These are phyloP conservation scores for Linnaemya vulpina DNA, from an alignment of 2,888 invertebrate genomes.

Conservation along the genomic window DNA sequence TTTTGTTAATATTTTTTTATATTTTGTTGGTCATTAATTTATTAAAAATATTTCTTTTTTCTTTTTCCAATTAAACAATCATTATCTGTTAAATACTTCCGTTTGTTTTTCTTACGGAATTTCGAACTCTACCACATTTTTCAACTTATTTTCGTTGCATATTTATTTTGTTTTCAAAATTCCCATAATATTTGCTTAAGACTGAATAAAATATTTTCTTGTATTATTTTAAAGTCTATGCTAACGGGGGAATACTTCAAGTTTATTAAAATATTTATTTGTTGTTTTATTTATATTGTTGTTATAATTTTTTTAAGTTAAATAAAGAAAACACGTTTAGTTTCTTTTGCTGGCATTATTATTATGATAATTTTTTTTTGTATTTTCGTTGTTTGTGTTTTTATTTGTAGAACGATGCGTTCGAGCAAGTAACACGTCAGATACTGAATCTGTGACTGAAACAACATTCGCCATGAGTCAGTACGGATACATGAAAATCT, in stretches of 20 bases:
- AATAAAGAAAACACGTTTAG: conserved; percentile 57
- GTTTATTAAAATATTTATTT: conserved; percentile 60
- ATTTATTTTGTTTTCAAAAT: conserved; percentile 34
- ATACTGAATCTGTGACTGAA: conserved; percentile 83
- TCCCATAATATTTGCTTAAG: conserved; percentile 39
- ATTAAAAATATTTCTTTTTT: background rate
- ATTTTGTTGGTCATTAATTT: background rate
- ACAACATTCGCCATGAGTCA: conserved; percentile 82
- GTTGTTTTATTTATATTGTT: conserved; percentile 62
- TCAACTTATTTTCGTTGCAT: background rate
- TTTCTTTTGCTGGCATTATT: conserved; percentile 41
- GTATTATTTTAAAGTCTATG: conserved; percentile 63
- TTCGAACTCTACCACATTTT: conserved; percentile 13
- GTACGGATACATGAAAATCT: conserved; percentile 73
- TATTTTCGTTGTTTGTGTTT: conserved; percentile 43
- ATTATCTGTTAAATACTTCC: conserved; percentile 22
- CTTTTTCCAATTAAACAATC: conserved; percentile 10
- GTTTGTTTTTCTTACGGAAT: conserved; percentile 1
- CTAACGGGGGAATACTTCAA: conserved; percentile 48
- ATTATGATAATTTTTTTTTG: conserved; percentile 1
- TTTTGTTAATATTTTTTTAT: conserved; percentile 8
- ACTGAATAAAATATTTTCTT: conserved; percentile 7
- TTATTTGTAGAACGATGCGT: conserved; percentile 78
- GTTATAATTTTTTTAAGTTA: conserved; percentile 31
- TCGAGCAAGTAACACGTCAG: conserved; percentile 83